Evolutionary conservation across 1,140 invertebrate genomes (phyloP).

Genomic region (Coptotermes formosanus): DNA sequence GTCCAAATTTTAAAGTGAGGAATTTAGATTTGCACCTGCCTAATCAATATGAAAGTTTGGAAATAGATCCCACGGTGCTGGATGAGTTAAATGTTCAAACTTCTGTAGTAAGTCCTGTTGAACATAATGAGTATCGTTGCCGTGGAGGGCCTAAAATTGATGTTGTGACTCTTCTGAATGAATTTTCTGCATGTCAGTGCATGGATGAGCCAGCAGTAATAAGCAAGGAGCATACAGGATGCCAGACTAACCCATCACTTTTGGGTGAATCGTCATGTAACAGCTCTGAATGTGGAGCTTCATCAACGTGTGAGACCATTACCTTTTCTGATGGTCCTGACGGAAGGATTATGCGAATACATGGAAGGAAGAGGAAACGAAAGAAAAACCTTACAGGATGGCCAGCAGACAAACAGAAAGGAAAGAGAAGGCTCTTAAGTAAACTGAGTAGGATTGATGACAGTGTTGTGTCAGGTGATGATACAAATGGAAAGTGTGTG

Average conservation of each 20-base stretch:
- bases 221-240: not conserved
- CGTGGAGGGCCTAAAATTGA: conserved; percentile 21
- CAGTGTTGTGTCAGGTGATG: not conserved
- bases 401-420: conserved; percentile 29
- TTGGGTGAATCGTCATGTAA: conserved; percentile 30
- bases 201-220: conserved; percentile 8
- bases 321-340: conserved; percentile 14
- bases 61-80: conserved; percentile 18
- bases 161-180: conserved; percentile 19
- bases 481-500: not conserved
- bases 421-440: not conserved
- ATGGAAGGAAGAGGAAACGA: conserved; percentile 30
- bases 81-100: not conserved
- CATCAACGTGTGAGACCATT: conserved; percentile 32
- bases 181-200: not conserved
- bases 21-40: not conserved
- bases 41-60: not conserved
- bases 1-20: not conserved
- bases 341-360: not conserved
- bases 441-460: conserved; percentile 6
- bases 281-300: conserved; percentile 35
- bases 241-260: not conserved
- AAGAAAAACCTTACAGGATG: conserved; percentile 33
- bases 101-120: not conserved
- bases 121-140: not conserved